Conservation (phyloP, 2,797 vertebrate species). For the Hemibagrus guttatus region DNA sequence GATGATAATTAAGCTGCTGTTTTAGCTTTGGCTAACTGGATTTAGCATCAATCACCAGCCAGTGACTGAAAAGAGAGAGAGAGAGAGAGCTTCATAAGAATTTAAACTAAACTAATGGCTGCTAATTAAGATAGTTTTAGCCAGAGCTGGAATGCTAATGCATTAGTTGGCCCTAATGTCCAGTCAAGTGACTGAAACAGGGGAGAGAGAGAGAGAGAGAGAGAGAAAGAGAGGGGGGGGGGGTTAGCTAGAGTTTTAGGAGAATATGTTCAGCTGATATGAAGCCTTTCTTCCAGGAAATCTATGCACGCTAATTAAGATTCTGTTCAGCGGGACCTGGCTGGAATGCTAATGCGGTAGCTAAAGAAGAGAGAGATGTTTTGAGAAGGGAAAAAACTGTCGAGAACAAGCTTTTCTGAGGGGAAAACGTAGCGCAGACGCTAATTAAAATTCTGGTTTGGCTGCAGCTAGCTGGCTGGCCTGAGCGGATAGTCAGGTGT, state of each 20-base stretch:
- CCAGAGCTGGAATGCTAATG: slow-evolving; percentile 72
- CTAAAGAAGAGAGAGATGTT: slow-evolving; percentile 6
- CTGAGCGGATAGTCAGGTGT: background rate
- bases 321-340: slow-evolving; percentile 3
- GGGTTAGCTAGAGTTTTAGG: slow-evolving; percentile 61
- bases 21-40: background rate
- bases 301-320: slow-evolving; percentile 26
- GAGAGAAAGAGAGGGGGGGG: slow-evolving; percentile 19
- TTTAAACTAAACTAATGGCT: background rate
- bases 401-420: slow-evolving; percentile 13
- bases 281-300: background rate
- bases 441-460: slow-evolving; percentile 24
- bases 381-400: background rate
- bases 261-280: slow-evolving; percentile 16
- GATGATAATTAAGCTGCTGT: background rate
- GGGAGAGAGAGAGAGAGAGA: slow-evolving; percentile 50
- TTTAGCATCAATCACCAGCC: slow-evolving; percentile 10
- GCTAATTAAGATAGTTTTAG: slow-evolving; percentile 11
- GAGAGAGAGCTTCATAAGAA: background rate
- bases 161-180: slow-evolving; percentile 67
- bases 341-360: slow-evolving; percentile 17
- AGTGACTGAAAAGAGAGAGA: background rate
- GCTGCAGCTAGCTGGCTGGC: slow-evolving; percentile 11
- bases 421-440: background rate
- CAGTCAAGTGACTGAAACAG: slow-evolving; percentile 50